Evolutionary conservation across 92 coral and sea anemone genomes (phyloP).

Genomic region (Siderastrea siderea): DNA sequence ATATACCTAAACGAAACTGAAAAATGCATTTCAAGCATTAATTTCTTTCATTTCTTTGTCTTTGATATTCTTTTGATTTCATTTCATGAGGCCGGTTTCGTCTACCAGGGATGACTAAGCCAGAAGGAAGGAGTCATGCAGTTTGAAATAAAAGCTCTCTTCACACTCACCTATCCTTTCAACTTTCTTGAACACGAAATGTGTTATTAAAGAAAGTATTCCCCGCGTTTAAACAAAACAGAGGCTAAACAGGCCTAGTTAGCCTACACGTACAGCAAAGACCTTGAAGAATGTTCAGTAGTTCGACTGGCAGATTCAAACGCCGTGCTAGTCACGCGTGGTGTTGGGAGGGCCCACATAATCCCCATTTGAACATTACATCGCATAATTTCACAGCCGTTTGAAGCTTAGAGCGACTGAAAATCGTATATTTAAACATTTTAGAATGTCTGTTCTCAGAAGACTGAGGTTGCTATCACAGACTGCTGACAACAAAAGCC

Average conservation of each 20-base stretch:
- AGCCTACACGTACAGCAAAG: background rate
- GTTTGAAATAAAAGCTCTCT: slow-evolving; percentile 7
- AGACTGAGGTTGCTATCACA: slow-evolving; percentile 80
- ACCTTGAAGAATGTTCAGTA: slow-evolving; percentile 38
- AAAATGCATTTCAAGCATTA: background rate
- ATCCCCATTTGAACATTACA: slow-evolving; percentile 7
- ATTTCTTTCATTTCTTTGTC: slow-evolving; percentile 23
- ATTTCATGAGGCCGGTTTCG: slow-evolving; percentile 20
- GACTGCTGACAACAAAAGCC: slow-evolving; percentile 89
- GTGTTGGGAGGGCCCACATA: slow-evolving; percentile 33
- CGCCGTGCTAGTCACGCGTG: slow-evolving; percentile 53
- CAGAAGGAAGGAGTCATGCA: slow-evolving; percentile 1
- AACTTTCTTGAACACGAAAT: background rate
- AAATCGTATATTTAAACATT: background rate
- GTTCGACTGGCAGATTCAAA: slow-evolving; percentile 26
- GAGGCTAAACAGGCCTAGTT: background rate
- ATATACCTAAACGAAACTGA: slow-evolving; percentile 17
- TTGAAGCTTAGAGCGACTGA: background rate
- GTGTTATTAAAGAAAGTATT: background rate
- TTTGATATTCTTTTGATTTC: slow-evolving; percentile 22
- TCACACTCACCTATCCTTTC: background rate
- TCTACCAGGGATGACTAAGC: slow-evolving; percentile 39
- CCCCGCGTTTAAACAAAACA: background rate
- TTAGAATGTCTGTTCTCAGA: slow-evolving; percentile 1
- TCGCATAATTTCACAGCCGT: background rate